Percentiles rank a stretch among this genome's conserved stretches.
These are phyloP conservation scores for Suncus etruscus DNA, from an alignment of 2,113 vertebrate genomes.

Conservation along the genomic window DNA sequence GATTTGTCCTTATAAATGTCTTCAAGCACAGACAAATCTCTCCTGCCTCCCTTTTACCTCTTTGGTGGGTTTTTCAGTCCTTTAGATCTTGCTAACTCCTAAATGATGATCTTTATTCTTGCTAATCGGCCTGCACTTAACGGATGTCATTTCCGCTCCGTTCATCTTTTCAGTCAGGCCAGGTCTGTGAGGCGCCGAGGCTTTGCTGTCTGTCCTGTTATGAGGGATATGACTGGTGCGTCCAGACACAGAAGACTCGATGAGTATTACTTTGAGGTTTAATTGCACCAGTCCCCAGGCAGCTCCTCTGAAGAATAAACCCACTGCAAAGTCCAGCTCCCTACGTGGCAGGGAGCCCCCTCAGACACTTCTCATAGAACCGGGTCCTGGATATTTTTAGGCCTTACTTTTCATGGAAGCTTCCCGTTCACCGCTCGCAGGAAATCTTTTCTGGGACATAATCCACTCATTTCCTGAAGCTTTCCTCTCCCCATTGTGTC, in stretches of 20 bases:
- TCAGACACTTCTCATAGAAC: slow-evolving; percentile 56
- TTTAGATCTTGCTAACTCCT: slow-evolving; percentile 30
- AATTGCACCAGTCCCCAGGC: not conserved
- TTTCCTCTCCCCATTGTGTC: slow-evolving; percentile 78
- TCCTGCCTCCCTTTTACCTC: not conserved
- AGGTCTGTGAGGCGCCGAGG: not conserved
- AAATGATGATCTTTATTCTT: not conserved
- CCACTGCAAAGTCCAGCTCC: slow-evolving; percentile 5
- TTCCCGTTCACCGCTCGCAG: slow-evolving; percentile 83
- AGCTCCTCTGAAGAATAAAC: slow-evolving; percentile 8
- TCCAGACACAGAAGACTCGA: not conserved
- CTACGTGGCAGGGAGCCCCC: not conserved
- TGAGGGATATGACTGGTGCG: not conserved
- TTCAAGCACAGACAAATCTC: not conserved
- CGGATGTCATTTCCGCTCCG: not conserved
- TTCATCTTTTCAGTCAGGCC: not conserved
- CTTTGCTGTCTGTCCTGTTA: not conserved
- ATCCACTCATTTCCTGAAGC: slow-evolving; percentile 80
- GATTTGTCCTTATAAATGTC: not conserved
- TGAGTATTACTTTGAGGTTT: slow-evolving; percentile 34
- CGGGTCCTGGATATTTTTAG: slow-evolving; percentile 79
- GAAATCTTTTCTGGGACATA: slow-evolving; percentile 83
- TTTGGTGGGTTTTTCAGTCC: not conserved
- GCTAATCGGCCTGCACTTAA: not conserved
- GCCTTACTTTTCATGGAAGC: slow-evolving; percentile 76